Conservation (phyloP, 2,888 invertebrate genomes). For the Pteria penguin region DNA sequence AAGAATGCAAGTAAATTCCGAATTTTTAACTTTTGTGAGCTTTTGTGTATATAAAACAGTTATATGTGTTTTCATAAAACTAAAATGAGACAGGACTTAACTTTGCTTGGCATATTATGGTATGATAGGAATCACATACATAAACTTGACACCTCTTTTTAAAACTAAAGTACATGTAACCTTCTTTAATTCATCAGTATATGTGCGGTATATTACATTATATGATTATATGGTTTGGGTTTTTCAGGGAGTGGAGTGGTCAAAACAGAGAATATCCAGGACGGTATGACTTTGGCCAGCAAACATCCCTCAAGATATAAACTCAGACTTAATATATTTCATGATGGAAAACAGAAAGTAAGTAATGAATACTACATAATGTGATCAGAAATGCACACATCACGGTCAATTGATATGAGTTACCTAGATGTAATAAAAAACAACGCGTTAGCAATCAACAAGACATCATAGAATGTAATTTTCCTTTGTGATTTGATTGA, state of each 20-base stretch:
- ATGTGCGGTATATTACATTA: too few species aligned
- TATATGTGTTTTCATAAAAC: too few species aligned
- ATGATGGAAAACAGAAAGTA: background rate
- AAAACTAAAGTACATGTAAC: too few species aligned
- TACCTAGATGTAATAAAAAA: background rate
- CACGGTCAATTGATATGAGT: background rate
- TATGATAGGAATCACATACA: too few species aligned
- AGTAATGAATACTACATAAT: background rate
- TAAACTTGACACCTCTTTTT: too few species aligned
- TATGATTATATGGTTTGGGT: background rate
- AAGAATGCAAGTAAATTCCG: too few species aligned
- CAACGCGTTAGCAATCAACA: background rate
- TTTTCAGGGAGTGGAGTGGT: conserved; percentile 2
- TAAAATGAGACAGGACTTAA: too few species aligned
- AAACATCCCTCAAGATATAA: conserved; percentile 10
- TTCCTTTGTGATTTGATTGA: too few species aligned
- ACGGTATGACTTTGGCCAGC: background rate
- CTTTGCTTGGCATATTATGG: too few species aligned
- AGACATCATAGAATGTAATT: background rate
- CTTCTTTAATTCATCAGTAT: too few species aligned
- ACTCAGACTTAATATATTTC: background rate
- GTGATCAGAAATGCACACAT: background rate
- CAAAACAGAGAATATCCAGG: background rate
- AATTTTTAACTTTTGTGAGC: too few species aligned
- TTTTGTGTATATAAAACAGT: too few species aligned